Base-by-base conservation (phyloP, 2,113 vertebrate species). In the Hippocampus barbouri region DNA sequence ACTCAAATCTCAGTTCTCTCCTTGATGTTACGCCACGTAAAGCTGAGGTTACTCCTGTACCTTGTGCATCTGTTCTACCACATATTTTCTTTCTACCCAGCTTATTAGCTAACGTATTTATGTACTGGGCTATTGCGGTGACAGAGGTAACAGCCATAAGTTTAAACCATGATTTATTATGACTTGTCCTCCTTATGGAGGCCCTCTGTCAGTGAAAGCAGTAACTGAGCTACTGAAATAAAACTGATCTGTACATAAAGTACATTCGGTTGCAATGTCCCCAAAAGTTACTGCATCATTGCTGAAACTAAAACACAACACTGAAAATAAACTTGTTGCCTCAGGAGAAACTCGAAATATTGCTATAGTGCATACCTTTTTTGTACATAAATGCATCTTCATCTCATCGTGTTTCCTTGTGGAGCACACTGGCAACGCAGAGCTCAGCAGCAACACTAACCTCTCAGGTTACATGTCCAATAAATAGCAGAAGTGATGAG, bases 401-500 rank as follows among this genome's bases (percentile, higher is more conserved):
- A 64, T 65, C 21, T 60, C 72, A 67, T 69, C 41, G 30, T 9
- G 34, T 69, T 2, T 21, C 47, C 73, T 71, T 68, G 61, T 49
- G 61, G 69, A 83, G 43, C 12, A 66, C 57, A 64, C 27, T 60
- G 60, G 71, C 45, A n/a, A 60, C 57, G 60, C 41, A 61, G 74
- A 73, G 70, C 72, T 61, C 61, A 1, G 53, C 74, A 75, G 78
- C 78, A 81, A 76, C 78, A 73, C 80, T 70, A 77, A 77, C 80
- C 77, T 79, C 84, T 86, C 77, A 81, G 81, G 84, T 89, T 86
- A 78, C 84, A 79, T 78, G 27, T 60, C 51, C 43, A 71, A 88
- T 90, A 88, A 82, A 89, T 84, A 82, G 66, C 67, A 74, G 66
- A 88, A 87, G 81, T 84, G 85, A 85, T 85, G 85, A 88, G 78